Evolutionary conservation across 2,888 invertebrate species (phyloP), one percentile per base, ranked within the genome.

Genomic region (Mimachlamys varia): DNA sequence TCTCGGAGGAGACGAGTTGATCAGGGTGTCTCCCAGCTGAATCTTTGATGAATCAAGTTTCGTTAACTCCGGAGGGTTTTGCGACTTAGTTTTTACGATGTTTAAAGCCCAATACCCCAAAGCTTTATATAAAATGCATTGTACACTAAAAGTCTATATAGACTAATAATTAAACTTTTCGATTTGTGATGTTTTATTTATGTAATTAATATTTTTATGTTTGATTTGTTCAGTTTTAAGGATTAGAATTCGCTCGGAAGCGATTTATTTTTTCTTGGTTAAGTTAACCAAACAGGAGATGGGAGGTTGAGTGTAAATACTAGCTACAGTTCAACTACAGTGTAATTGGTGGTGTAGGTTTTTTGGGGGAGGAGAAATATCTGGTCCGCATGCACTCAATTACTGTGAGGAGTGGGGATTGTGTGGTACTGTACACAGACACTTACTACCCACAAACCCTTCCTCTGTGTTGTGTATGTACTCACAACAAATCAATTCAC

Each of bases 241-340:
- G 76, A 76, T 76, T 3, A 15, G 33, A 33, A 33, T 12, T 3
- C 4, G 33, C 12, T 76, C 10, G 4, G 27, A 12, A 76, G 33
- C 27, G 2, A 5, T 76, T 1, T 0, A 33, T 1, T 33, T 76
- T 76, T 33, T 76, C 22, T 27, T 76, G 7, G 33, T 27, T 33
- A 76, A 76, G 76, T 33, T 76, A 33, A 76, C 76, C 27, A 76
- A 7, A 33, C 76, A 7, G 0, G 13, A 76, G 0, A 19, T 76
- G 76, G 33, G 33, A 76, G 76, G 76, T 76, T 76, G 76, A 33
- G 76, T 76, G 76, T 33, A 76, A 76, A 76, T 76, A 76, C 76
- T 76, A 76, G 76, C 76, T 76, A 76, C 76, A 76, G 76, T 76
- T 76, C 76, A 76, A 76, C 76, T 76, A 76, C 76, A 76, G 33